Conservation (phyloP, 2,797 vertebrate species). For the Acipenser oxyrinchus region DNA sequence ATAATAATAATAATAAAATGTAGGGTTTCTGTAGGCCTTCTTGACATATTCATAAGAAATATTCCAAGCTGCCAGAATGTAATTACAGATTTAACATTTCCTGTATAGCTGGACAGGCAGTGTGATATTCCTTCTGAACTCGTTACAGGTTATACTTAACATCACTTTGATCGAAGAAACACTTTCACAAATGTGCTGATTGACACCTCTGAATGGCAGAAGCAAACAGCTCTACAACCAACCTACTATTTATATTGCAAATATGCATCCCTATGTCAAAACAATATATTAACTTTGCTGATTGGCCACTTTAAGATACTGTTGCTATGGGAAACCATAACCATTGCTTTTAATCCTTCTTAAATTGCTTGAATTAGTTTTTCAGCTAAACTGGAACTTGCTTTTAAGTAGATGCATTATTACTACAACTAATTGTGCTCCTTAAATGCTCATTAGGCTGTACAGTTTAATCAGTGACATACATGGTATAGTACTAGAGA, state of each 20-base stretch:
- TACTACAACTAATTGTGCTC: slow-evolving; percentile 32
- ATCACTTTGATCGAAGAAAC: slow-evolving; percentile 57
- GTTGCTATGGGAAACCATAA: slow-evolving; percentile 71
- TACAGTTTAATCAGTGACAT: slow-evolving; percentile 30
- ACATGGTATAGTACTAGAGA: slow-evolving; percentile 19
- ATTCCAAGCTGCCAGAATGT: slow-evolving; percentile 26
- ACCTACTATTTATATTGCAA: slow-evolving; percentile 75
- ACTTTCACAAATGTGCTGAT: slow-evolving; percentile 55
- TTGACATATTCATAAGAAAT: slow-evolving; percentile 10
- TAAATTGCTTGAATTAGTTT: slow-evolving; percentile 59
- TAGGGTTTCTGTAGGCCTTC: slow-evolving; percentile 9
- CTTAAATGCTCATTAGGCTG: slow-evolving; percentile 2
- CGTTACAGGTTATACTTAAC: slow-evolving; percentile 58
- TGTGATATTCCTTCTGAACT: slow-evolving; percentile 50
- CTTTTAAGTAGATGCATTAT: slow-evolving; percentile 39
- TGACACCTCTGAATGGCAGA: slow-evolving; percentile 65
- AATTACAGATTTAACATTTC: slow-evolving; percentile 54
- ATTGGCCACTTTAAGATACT: slow-evolving; percentile 57
- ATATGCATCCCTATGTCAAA: slow-evolving; percentile 62
- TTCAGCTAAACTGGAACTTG: slow-evolving; percentile 38
- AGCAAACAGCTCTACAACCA: slow-evolving; percentile 59
- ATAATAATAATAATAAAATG: no score
- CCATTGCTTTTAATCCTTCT: slow-evolving; percentile 70
- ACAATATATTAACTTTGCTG: slow-evolving; percentile 63
- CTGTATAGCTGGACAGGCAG: slow-evolving; percentile 54